A percentile compares a stretch with the other conserved stretches of the same genome.
Conservation (phyloP, 2,797 vertebrate species). For the Apogon talboti region DNA sequence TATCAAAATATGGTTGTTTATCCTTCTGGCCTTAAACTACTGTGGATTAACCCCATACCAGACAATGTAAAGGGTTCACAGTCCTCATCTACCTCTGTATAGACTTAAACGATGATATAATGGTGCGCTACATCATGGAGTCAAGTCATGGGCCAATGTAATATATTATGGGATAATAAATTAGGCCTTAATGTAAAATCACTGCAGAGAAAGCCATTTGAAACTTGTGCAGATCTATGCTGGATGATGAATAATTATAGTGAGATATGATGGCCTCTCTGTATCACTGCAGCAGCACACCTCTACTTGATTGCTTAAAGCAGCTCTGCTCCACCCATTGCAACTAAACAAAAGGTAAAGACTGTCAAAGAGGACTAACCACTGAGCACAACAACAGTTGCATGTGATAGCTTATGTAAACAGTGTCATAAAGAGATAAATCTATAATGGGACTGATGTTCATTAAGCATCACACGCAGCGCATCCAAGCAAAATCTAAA, state of each 20-base stretch:
- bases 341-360: slow-evolving; percentile 34
- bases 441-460: slow-evolving; percentile 28
- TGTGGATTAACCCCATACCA: too few species aligned
- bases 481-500: slow-evolving; percentile 16
- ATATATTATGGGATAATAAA: not conserved
- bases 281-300: slow-evolving; percentile 29
- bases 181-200: slow-evolving; percentile 3
- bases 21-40: too few species aligned
- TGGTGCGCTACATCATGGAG: too few species aligned
- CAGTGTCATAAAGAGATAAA: slow-evolving; percentile 35
- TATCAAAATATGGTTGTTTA: too few species aligned
- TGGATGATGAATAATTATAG: slow-evolving; percentile 18
- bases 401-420: slow-evolving; percentile 43
- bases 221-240: not conserved
- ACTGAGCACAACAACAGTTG: slow-evolving; percentile 37
- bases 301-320: slow-evolving; percentile 26
- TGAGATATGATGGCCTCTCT: slow-evolving; percentile 10
- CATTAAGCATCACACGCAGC: slow-evolving; percentile 34
- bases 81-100: too few species aligned
- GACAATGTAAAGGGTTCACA: too few species aligned
- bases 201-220: not conserved
- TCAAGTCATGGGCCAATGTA: too few species aligned
- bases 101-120: too few species aligned
- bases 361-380: slow-evolving; percentile 45
- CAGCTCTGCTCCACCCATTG: slow-evolving; percentile 20